Evolutionary conservation across 2,888 invertebrate genomes (phyloP).

Genomic region (Cataglyphis altisquamis): DNA sequence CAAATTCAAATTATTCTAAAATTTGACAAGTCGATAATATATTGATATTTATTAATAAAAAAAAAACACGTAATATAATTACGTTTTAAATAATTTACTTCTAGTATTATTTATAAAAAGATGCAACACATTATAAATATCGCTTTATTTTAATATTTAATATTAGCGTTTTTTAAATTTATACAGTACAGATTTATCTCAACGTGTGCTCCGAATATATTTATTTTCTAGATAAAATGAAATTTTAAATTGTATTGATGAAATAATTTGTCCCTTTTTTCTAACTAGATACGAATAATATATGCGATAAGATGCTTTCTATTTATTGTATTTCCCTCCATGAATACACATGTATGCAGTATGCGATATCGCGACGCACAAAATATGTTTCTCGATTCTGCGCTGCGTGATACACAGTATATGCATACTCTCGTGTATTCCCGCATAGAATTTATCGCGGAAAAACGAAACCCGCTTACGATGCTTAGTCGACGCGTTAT

Average conservation of each 20-base stretch:
- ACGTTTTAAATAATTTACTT: neutral
- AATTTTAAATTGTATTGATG: neutral
- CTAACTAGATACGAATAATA: neutral
- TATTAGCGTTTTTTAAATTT: neutral
- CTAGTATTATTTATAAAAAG: neutral
- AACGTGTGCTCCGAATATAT: neutral
- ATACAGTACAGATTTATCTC: neutral
- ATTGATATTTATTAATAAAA: neutral
- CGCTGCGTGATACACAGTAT: neutral
- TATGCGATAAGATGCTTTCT: neutral
- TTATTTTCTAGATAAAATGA: neutral
- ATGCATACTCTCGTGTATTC: neutral
- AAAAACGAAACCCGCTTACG: constrained; percentile 41
- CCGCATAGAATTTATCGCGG: constrained; percentile 32
- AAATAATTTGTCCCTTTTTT: neutral
- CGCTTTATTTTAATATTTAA: neutral
- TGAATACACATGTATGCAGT: neutral
- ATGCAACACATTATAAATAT: neutral
- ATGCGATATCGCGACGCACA: neutral
- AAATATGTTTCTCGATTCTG: neutral
- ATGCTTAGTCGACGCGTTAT: constrained; percentile 45
- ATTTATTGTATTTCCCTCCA: neutral
- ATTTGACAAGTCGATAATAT: neutral
- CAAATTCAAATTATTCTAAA: neutral
- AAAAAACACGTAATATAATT: neutral